phyloP scores from a whole-genome alignment of 2,888 invertebrate species.

The Mimachlamys varia region DNA sequence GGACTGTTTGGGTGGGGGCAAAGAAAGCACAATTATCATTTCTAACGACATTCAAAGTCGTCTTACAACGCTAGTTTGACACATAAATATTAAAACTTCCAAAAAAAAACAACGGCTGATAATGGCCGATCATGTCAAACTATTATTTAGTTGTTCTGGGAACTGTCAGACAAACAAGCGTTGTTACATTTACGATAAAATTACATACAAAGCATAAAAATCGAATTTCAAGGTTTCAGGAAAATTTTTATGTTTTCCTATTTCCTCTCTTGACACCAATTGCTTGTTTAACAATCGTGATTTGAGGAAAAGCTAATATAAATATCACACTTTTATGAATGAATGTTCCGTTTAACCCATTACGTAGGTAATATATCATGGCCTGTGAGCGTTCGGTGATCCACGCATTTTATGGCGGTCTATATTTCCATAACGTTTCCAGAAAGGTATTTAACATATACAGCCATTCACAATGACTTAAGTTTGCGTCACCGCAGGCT shows the following conservation, averaged over 20 bases:
- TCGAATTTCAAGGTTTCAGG: neutral
- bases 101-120: neutral
- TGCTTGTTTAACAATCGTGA: neutral
- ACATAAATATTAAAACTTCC: neutral
- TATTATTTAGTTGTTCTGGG: neutral
- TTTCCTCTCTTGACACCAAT: neutral
- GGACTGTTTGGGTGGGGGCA: neutral
- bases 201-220: neutral
- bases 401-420: neutral
- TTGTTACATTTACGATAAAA: neutral
- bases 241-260: neutral
- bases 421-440: neutral
- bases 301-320: neutral
- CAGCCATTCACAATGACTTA: neutral
- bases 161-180: neutral
- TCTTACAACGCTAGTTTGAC: neutral
- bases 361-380: neutral
- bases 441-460: neutral
- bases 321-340: neutral
- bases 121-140: neutral
- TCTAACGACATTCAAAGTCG: neutral
- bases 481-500: constrained; percentile 15
- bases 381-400: neutral
- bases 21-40: neutral
- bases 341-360: neutral